Base-by-base conservation (phyloP, 2,888 invertebrate species). In the Drepanosiphum platanoidis region DNA sequence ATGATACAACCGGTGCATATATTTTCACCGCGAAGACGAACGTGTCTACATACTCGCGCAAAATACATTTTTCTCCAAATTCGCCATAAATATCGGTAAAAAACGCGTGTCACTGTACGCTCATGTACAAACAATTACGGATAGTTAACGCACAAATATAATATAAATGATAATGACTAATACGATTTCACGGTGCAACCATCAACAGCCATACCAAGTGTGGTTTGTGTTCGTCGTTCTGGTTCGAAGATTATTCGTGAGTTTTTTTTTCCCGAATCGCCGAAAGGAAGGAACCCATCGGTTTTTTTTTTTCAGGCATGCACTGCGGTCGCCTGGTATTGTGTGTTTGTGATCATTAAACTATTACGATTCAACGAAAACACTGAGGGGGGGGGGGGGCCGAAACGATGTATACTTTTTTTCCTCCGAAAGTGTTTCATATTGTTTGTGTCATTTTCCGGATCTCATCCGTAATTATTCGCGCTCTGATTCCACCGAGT, bases 381-480 rank as follows among this genome's bases (percentile, higher is more conserved):
- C 13, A 32, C 3, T 30, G 46, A 46, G 22, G 52, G 42, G 9
- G 9, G 42, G 2, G 9, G 42, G 9, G 42, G 2, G 9, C 30
- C 27, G 8, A 34, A 68, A 13, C 32, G 30, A 11, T 68, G 18
- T 42, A 42, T 71, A 11, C 13, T 22, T 42, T 32, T n/a, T 71
- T 39, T 30, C 9, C 58, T 9, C 61, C 74, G 64, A 72, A 66
- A 74, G 30, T 46, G 64, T 74, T 32, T 58, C 83, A 68, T n/a
- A n/a, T 84, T 77, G 83, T 77, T 32, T 15, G 66, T 36, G 75
- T 84, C 52, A 52, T 58, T 75, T 84, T 75, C 75, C 83, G 68
- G 75, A 83, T 75, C 68, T 83, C 81, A n/a, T 52, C 52, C 27
- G 30, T 39, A 75, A 75, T 83, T 77, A 52, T 84, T 84, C 36